A percentile compares a stretch with the other conserved stretches of the same genome.
phyloP scores from a whole-genome alignment of 2,113 vertebrate species.

The Trachemys scripta region DNA sequence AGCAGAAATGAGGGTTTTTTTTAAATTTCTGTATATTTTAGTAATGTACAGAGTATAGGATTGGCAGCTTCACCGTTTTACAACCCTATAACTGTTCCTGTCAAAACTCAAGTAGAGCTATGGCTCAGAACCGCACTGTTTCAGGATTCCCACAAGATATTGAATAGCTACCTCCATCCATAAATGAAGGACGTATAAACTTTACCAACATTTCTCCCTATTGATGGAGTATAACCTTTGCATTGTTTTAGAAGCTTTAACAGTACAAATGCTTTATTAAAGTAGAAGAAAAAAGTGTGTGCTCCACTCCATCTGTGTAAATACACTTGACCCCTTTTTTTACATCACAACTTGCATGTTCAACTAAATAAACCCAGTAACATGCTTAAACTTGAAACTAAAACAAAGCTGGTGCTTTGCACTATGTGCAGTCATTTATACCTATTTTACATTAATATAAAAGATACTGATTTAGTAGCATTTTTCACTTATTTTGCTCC shows the following conservation, averaged over 20 bases:
- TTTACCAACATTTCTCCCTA: slow-evolving; percentile 42
- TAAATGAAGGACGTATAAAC: slow-evolving; percentile 8
- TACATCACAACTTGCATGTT: neutral
- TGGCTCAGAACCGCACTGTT: neutral
- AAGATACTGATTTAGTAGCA: neutral
- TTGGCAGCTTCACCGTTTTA: slow-evolving; percentile 13
- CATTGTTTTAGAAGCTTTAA: neutral
- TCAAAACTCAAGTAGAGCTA: neutral
- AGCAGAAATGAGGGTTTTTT: neutral
- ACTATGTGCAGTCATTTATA: neutral
- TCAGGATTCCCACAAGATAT: neutral
- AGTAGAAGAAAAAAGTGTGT: neutral
- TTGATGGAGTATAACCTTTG: slow-evolving; percentile 24
- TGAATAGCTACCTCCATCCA: neutral
- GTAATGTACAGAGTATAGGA: neutral
- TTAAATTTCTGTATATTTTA: neutral
- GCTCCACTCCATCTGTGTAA: neutral
- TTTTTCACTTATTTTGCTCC: neutral
- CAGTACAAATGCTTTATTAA: slow-evolving; percentile 6
- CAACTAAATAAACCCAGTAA: neutral
- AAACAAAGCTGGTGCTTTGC: neutral
- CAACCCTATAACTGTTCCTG: neutral
- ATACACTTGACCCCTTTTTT: neutral
- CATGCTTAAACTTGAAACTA: neutral
- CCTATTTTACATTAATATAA: neutral